These are phyloP conservation scores for Zoanthus sociatus DNA, from an alignment of 92 coral and sea anemone species.

Conservation along the genomic window DNA sequence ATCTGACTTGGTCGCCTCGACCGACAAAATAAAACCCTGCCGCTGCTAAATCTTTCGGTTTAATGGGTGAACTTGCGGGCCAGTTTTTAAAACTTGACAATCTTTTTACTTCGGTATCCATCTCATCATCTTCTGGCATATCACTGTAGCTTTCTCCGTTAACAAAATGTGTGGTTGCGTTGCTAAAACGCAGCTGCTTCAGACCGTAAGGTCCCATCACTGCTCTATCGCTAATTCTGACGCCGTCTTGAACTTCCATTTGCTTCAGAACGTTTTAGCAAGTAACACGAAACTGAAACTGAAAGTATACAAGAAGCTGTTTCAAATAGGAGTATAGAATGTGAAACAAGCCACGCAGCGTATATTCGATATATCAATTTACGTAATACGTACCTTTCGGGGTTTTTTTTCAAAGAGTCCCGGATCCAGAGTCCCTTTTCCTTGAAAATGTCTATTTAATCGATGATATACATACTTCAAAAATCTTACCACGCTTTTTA, in stretches of 20 bases:
- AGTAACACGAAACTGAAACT: not conserved
- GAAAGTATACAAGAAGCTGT: not conserved
- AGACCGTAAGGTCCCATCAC: not conserved
- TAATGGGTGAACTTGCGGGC: conserved; percentile 73
- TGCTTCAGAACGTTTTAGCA: not conserved
- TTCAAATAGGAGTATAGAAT: not conserved
- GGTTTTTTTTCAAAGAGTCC: not conserved
- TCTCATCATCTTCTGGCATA: conserved; percentile 75
- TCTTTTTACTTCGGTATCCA: conserved; percentile 80
- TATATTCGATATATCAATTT: too few species aligned
- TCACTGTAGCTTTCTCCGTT: conserved; percentile 50
- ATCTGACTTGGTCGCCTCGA: conserved; percentile 78
- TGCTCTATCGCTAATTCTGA: not conserved
- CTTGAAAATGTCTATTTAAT: not conserved
- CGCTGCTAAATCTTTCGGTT: conserved; percentile 75
- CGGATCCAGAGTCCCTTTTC: not conserved
- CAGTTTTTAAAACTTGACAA: conserved; percentile 75
- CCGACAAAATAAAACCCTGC: conserved; percentile 89
- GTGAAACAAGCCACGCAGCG: not conserved
- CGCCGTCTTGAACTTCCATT: conserved; percentile 31
- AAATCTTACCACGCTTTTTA: not conserved
- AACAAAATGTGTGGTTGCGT: not conserved
- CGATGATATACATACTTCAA: not conserved
- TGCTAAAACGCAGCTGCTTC: not conserved
- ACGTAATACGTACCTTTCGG: not conserved